Evolutionary conservation across 2,888 invertebrate genomes (phyloP).

Genomic region (Scaptomyza cyrtandrae): DNA sequence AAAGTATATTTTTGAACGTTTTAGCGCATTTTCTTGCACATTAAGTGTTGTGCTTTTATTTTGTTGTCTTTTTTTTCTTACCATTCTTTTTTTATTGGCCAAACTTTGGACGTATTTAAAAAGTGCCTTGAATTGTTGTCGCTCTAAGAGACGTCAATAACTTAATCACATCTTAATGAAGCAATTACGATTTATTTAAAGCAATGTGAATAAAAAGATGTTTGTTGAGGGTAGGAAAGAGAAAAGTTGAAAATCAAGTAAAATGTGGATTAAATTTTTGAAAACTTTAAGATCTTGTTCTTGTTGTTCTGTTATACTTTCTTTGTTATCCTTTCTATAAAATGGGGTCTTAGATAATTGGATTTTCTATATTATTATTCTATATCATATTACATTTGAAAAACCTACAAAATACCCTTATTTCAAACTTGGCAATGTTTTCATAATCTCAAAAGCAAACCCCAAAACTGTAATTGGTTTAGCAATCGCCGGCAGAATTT

Average conservation of each 20-base stretch:
- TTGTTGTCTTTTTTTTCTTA: slow-evolving; percentile 14
- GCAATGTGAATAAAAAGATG: background rate
- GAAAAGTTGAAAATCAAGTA: background rate
- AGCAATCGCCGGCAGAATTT: background rate
- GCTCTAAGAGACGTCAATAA: slow-evolving; percentile 60
- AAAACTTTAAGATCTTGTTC: too few species aligned
- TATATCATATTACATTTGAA: too few species aligned
- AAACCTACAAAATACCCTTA: background rate
- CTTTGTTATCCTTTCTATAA: background rate
- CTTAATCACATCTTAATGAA: slow-evolving; percentile 42
- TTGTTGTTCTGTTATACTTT: background rate
- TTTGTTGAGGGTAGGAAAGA: background rate
- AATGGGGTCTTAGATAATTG: background rate
- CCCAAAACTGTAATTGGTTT: slow-evolving; percentile 36
- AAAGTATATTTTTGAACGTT: slow-evolving; percentile 71
- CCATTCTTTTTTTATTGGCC: slow-evolving; percentile 51
- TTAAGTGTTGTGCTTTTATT: slow-evolving; percentile 10
- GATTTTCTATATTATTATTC: background rate
- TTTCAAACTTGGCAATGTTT: background rate
- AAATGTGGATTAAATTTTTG: background rate
- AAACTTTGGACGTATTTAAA: slow-evolving; percentile 53
- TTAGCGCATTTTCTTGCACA: slow-evolving; percentile 57
- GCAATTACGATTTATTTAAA: slow-evolving; percentile 2
- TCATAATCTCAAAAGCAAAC: background rate
- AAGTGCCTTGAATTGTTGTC: slow-evolving; percentile 49